Evolutionary conservation across 2,113 vertebrate species (phyloP), one percentile per base, ranked within the genome.

Genomic region (Myrmophylax atrothorax): DNA sequence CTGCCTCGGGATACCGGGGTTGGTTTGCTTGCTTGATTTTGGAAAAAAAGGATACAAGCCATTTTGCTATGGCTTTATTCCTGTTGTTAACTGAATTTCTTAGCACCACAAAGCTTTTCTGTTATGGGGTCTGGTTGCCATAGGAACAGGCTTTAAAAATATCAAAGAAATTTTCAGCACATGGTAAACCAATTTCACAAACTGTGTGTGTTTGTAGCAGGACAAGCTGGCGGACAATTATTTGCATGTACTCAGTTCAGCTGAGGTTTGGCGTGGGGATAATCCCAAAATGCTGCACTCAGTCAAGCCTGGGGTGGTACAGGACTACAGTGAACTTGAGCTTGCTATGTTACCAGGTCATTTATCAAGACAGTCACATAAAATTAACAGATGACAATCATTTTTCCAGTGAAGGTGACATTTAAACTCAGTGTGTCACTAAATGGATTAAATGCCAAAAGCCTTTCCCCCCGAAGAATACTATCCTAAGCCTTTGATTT

Each of bases 91-190:
- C 78, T 20, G 59, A 50, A 81, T 89, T 92, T 84, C 82, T 84
- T 58, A 50, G 64, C 25, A 77, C 42, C 56, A 64, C 84, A 74
- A 87, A 50, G 83, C 80, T 68, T 56, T 64, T 68, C 86, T 89
- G 92, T 89, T 84, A 86, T 33, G 53, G 90, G 94, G 92, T 78
- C 83, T 1, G 1, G 92, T 90, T 95, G 69, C 88, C 74, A 68
- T 52, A 95, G 90, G 83, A 93, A 96, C 90, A 42, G 53, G 69
- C 76, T 89, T 93, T 87, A 78, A 94, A 94, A 95, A 96, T 90
- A 96, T n/a, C 87, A 60, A 81, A 77, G 79, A 91, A 50, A 87
- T 74, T 62, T 89, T 84, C 63, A 88, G 93, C 82, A 75, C 90
- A 86, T 60, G 68, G 70, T 88, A 93, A 96, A 92, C 14, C 90